phyloP scores from a whole-genome alignment of 2,888 invertebrate genomes.

The Unio delphinus region DNA sequence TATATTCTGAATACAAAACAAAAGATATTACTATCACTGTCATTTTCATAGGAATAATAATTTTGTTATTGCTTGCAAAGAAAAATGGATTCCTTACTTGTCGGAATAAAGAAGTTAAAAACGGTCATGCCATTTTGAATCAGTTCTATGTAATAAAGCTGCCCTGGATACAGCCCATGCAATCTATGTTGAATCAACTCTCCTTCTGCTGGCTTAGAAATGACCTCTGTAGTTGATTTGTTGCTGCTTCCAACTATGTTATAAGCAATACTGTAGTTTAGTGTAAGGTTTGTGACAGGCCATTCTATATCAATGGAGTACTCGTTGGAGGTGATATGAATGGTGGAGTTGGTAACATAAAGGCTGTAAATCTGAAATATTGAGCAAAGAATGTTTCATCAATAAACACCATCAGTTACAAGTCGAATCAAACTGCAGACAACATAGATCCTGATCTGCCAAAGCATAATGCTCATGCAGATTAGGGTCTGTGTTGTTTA shows the following conservation, averaged over 20 bases:
- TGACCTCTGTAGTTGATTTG: conserved; percentile 17
- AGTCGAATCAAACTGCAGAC: no score
- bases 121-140: conserved; percentile 20
- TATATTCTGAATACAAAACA: no score
- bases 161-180: conserved; percentile 32
- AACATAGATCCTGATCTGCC: no score
- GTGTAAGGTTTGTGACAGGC: conserved; percentile 20
- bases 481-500: no score
- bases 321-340: conserved; percentile 18
- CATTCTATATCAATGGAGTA: conserved; percentile 23
- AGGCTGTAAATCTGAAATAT: conserved; percentile 24
- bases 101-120: conserved; percentile 23
- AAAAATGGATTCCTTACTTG: conserved; percentile 30
- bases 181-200: conserved; percentile 19
- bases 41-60: no score
- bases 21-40: no score
- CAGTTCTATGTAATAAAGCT: conserved; percentile 29
- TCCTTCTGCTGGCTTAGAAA: conserved; percentile 22
- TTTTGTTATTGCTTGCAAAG: no score
- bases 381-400: background rate
- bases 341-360: conserved; percentile 17
- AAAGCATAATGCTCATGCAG: no score
- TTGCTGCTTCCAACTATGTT: conserved; percentile 10
- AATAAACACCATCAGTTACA: no score
- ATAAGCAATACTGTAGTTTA: conserved; percentile 22